phyloP scores from a whole-genome alignment of 2,888 invertebrate genomes.

The Dimorphilus gyrociliatus region DNA sequence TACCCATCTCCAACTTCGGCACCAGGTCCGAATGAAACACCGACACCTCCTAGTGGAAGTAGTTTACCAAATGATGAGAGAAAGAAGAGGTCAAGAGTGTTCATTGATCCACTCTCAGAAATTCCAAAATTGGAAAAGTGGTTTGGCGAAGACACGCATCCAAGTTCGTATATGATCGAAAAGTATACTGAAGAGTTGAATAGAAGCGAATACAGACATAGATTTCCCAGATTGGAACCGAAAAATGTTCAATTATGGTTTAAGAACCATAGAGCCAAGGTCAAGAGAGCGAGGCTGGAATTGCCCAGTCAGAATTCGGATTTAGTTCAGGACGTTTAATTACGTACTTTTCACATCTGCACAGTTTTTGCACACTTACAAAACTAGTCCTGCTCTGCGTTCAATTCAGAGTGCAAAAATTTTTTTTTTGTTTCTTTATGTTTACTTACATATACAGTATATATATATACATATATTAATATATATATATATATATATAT shows the following conservation, averaged over 20 bases:
- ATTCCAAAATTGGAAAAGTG: constrained; percentile 55
- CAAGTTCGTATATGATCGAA: constrained; percentile 87
- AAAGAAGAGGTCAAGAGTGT: constrained; percentile 86
- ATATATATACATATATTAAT: too few species aligned
- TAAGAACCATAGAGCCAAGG: constrained; percentile 93
- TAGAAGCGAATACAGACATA: constrained; percentile 87
- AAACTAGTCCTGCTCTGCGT: too few species aligned
- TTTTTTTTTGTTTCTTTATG: too few species aligned
- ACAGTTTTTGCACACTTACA: too few species aligned
- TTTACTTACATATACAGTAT: too few species aligned
- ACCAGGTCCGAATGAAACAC: too few species aligned
- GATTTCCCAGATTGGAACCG: constrained; percentile 93
- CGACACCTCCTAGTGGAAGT: too few species aligned
- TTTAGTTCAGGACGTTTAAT: too few species aligned
- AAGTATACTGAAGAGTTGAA: constrained; percentile 95
- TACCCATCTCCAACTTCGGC: neutral
- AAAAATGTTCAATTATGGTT: constrained; percentile 99
- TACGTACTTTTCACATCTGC: too few species aligned
- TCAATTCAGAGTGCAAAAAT: too few species aligned
- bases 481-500: too few species aligned
- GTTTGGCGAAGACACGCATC: constrained; percentile 95
- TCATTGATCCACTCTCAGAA: constrained; percentile 96
- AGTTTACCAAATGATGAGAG: too few species aligned
- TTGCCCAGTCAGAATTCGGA: neutral
- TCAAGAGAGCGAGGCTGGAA: constrained; percentile 55